Evolutionary conservation across 2,888 invertebrate species (phyloP), one percentile per base, ranked within the genome.

Genomic region (Vanessa cardui): DNA sequence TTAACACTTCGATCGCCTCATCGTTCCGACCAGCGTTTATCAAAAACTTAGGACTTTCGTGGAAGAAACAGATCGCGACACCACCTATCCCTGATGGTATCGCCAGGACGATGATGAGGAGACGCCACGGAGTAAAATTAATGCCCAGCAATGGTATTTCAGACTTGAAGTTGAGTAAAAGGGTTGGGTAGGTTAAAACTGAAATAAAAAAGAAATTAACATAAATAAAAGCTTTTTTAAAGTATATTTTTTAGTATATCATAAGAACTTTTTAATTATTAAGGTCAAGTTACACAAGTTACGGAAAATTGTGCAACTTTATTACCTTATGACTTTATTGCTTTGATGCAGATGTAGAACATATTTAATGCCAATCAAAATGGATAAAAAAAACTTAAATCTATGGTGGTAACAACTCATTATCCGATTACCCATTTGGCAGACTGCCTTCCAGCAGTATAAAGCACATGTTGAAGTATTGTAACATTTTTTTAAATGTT

Each of bases 11-110:
- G 64, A 97, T 77, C 0, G 96, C 95, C 71, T 94, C 94, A 0
- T 94, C 93, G 1, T 90, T 88, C 70, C 93, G 89, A 0, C 95
- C 95, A 72, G 94, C 94, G 39, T 95, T 94, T 20, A 95, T 92
- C 62, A 95, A 88, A 81, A 95, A 97, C 82, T 96, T 96, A 0
- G 97, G 97, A 64, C 96, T 97, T 82, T 97, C 97, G 0, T 96
- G 95, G 77, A 95, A 93, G 71, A 92, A 91, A 52, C 92, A 86
- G 16, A 95, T 88, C 8, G 94, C 92, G 0, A 94, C 18, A 0
- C 94, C 94, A 61, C 96, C 94, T 0, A 95, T 52, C 0, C 90
- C 91, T 9, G 84, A 80, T 0, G 92, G 92, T 16, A 92, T 49
- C 0, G 90, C 86, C 49, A 90, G 76, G 1, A 87, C 80, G 0